Evolutionary conservation across 2,888 invertebrate species (phyloP).

Genomic region (Hyposoter dolosus): DNA sequence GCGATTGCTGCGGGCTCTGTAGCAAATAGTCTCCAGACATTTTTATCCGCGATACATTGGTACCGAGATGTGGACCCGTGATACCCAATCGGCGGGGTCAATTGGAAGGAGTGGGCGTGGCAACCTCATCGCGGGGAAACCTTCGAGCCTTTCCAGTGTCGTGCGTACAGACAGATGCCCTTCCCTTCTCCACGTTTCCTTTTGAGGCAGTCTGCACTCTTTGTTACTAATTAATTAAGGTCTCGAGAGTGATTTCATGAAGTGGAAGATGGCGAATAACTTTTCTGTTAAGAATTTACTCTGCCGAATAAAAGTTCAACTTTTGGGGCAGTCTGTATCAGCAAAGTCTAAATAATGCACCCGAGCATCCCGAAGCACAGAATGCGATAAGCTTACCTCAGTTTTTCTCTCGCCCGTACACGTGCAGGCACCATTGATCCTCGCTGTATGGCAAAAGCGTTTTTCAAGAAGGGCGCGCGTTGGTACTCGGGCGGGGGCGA

Average conservation of each 20-base stretch:
- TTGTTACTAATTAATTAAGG: neutral
- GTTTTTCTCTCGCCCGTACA: conserved; percentile 18
- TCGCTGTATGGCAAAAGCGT: conserved; percentile 50
- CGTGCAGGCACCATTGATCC: conserved; percentile 48
- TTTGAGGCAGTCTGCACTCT: neutral
- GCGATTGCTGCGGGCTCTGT: neutral
- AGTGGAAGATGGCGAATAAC: neutral
- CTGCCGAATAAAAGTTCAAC: neutral
- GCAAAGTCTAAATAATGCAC: conserved; percentile 65
- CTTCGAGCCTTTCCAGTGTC: neutral
- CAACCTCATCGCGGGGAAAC: neutral
- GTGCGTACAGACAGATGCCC: neutral
- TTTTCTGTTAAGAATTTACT: neutral
- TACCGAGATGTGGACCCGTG: neutral
- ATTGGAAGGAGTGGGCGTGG: neutral
- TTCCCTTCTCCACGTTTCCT: neutral
- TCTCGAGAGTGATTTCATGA: neutral
- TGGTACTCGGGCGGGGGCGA: conserved; percentile 66
- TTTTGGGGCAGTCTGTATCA: conserved; percentile 33
- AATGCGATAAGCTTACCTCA: conserved; percentile 57
- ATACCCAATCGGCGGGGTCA: neutral
- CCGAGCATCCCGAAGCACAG: conserved; percentile 39
- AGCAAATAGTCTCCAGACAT: neutral
- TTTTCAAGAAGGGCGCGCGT: conserved; percentile 37
- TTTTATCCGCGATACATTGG: neutral